Conservation (phyloP, 2,797 vertebrate genomes). For the Poecilia picta region DNA sequence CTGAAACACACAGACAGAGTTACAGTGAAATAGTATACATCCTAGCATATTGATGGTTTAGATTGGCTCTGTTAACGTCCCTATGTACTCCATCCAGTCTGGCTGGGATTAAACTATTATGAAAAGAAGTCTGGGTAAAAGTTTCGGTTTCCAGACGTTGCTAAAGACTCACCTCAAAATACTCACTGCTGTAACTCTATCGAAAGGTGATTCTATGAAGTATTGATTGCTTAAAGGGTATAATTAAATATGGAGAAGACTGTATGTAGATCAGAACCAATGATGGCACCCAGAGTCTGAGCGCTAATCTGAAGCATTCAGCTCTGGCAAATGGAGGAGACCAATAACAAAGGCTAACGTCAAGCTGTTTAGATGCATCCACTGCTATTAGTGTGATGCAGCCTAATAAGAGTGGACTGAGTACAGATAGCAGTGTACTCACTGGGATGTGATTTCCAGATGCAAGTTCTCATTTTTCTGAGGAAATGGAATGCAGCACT, state of each 20-base stretch:
- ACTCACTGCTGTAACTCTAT: background rate
- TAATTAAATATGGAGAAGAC: background rate
- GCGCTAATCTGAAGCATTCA: background rate
- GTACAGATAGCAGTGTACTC: background rate
- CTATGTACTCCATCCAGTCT: background rate
- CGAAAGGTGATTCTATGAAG: background rate
- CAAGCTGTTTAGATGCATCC: background rate
- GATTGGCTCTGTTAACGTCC: background rate
- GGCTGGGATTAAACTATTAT: background rate
- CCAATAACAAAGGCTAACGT: background rate
- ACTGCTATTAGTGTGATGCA: background rate
- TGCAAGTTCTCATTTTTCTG: background rate
- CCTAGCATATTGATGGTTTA: background rate
- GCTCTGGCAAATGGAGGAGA: background rate
- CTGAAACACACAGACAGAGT: too few relatives aligned
- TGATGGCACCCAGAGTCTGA: background rate
- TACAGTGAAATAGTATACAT: background rate
- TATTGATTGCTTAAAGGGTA: background rate
- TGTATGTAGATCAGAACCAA: background rate
- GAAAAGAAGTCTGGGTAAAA: background rate
- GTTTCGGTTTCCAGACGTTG: background rate
- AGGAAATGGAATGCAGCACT: background rate
- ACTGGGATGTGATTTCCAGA: background rate
- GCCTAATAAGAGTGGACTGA: background rate
- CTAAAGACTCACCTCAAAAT: background rate